Percentiles rank a stretch among this genome's conserved stretches.
phyloP scores from a whole-genome alignment of 2,797 vertebrate genomes.

The Brachymystax lenok region DNA sequence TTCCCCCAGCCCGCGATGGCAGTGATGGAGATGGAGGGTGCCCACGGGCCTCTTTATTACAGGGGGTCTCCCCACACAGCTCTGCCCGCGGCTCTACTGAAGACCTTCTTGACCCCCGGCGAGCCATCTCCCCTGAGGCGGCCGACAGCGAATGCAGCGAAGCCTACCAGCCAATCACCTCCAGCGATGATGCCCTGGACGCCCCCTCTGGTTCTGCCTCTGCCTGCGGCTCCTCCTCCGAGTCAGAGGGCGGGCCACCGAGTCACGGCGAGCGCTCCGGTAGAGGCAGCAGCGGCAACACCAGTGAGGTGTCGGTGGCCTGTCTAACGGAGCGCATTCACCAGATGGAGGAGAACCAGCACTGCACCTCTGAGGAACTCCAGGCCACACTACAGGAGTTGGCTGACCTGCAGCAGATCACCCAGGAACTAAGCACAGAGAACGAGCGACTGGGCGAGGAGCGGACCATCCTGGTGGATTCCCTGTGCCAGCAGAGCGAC shows the following conservation, averaged over 20 bases:
- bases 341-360: constrained; percentile 91
- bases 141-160: constrained; percentile 86
- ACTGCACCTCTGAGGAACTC: constrained; percentile 86
- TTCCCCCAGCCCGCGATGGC: constrained; percentile 61
- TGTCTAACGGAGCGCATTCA: constrained; percentile 87
- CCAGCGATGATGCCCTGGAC: constrained; percentile 86
- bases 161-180: constrained; percentile 85
- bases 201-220: constrained; percentile 80
- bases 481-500: constrained; percentile 86
- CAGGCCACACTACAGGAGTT: constrained; percentile 87
- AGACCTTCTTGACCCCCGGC: constrained; percentile 63
- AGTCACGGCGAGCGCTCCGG: constrained; percentile 79
- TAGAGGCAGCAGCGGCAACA: constrained; percentile 82
- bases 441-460: constrained; percentile 87
- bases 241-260: constrained; percentile 80
- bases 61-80: background rate
- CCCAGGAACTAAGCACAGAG: constrained; percentile 85
- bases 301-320: constrained; percentile 84
- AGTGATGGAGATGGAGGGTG: constrained; percentile 70
- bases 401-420: constrained; percentile 86
- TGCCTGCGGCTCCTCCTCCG: constrained; percentile 78
- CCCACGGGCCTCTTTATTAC: constrained; percentile 39
- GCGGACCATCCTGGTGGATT: constrained; percentile 85
- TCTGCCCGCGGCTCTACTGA: constrained; percentile 86
- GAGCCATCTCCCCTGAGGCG: constrained; percentile 72